Percentiles rank a stretch among this genome's conserved stretches.
Evolutionary conservation across 2,113 vertebrate species (phyloP).

Genomic region (Barnardius zonarius): DNA sequence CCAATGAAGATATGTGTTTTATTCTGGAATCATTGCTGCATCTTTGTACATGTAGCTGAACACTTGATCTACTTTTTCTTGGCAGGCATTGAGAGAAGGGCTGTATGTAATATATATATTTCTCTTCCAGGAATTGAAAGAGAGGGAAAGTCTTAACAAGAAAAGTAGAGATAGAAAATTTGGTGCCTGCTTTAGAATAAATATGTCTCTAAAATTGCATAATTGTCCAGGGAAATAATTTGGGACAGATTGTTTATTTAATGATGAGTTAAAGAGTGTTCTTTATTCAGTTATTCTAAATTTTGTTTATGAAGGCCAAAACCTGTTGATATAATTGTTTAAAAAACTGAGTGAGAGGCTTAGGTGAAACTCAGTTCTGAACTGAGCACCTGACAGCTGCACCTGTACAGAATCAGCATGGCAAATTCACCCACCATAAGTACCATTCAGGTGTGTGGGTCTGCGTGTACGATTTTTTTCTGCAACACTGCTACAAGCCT

Average conservation of each 20-base stretch:
- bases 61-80: slow-evolving; percentile 3
- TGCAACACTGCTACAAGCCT: not conserved
- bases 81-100: not conserved
- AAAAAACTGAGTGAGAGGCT: not conserved
- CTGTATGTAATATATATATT: not conserved
- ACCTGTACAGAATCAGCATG: not conserved
- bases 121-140: not conserved
- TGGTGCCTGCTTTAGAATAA: not conserved
- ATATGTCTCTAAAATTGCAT: not conserved
- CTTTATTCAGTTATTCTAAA: not conserved
- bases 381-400: not conserved
- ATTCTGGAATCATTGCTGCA: not conserved
- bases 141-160: not conserved
- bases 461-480: not conserved
- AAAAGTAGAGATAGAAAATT: not conserved
- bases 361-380: not conserved
- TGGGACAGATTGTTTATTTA: not conserved
- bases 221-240: not conserved
- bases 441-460: not conserved
- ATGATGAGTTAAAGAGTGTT: not conserved
- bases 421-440: not conserved
- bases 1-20: not conserved
- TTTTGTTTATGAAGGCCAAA: not conserved
- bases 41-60: not conserved
- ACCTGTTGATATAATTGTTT: not conserved